These are phyloP conservation scores for Balanococcus diminutus DNA, from an alignment of 2,888 invertebrate genomes.

Conservation along the genomic window DNA sequence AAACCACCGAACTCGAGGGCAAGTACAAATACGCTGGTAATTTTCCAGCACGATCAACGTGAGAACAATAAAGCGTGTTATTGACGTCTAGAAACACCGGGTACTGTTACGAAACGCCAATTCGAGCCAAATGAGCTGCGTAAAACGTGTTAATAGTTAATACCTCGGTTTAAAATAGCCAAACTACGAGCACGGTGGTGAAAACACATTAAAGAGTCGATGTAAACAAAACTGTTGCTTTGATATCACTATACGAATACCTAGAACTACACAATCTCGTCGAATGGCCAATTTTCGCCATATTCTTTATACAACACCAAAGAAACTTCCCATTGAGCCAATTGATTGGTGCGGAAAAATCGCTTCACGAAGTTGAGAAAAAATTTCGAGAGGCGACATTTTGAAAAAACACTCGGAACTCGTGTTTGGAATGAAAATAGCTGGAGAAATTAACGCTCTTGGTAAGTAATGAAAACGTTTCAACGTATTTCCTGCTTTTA, in stretches of 20 bases:
- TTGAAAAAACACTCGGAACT: neutral
- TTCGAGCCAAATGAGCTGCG: neutral
- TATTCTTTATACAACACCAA: neutral
- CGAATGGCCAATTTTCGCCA: neutral
- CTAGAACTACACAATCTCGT: too few species aligned
- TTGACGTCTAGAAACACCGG: neutral
- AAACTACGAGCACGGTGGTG: neutral
- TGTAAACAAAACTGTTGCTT: neutral
- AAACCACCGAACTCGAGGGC: too few species aligned
- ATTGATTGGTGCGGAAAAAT: neutral
- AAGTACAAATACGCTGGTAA: neutral
- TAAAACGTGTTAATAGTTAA: neutral
- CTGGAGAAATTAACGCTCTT: neutral
- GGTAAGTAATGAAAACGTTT: constrained; percentile 13
- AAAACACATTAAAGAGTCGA: neutral
- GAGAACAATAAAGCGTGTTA: neutral
- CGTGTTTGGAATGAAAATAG: neutral
- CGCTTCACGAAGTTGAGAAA: neutral
- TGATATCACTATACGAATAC: too few species aligned
- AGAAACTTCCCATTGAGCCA: neutral
- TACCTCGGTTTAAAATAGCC: neutral
- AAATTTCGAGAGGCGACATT: neutral
- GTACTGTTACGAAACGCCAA: neutral
- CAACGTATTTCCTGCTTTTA: constrained; percentile 21
- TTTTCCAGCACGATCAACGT: neutral